Evolutionary conservation across 2,797 vertebrate genomes (phyloP).

Genomic region (Todus mexicanus): DNA sequence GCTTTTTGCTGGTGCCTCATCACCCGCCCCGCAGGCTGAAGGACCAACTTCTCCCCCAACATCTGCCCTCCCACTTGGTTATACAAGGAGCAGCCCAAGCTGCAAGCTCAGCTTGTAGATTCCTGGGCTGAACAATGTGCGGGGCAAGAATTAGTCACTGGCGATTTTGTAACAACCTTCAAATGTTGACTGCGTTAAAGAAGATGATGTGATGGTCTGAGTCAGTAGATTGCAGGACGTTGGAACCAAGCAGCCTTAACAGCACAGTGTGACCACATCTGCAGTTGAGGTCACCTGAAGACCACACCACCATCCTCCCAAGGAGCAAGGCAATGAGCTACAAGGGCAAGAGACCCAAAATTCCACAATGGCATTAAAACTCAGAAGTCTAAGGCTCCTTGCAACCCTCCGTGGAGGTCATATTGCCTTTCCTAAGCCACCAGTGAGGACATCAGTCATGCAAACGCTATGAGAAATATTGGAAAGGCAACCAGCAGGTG

Average conservation of each 20-base stretch:
- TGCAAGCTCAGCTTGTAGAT: background rate
- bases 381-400: background rate
- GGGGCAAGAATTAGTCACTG: background rate
- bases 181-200: background rate
- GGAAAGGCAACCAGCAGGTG: background rate
- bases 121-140: background rate
- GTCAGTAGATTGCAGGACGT: background rate
- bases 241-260: background rate
- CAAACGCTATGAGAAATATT: background rate
- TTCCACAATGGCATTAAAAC: background rate
- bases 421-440: background rate
- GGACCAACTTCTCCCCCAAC: accelerated
- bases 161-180: background rate
- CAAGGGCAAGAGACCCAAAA: background rate
- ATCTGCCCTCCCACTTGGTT: background rate
- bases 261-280: accelerated
- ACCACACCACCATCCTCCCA: background rate
- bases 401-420: background rate
- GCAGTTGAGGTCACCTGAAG: background rate
- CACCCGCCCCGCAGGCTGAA: background rate
- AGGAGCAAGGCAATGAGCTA: background rate
- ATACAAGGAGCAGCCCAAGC: background rate
- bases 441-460: background rate
- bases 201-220: background rate
- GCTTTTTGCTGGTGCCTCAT: background rate